phyloP scores from a whole-genome alignment of 2,888 invertebrate genomes.

The Operophtera brumata region DNA sequence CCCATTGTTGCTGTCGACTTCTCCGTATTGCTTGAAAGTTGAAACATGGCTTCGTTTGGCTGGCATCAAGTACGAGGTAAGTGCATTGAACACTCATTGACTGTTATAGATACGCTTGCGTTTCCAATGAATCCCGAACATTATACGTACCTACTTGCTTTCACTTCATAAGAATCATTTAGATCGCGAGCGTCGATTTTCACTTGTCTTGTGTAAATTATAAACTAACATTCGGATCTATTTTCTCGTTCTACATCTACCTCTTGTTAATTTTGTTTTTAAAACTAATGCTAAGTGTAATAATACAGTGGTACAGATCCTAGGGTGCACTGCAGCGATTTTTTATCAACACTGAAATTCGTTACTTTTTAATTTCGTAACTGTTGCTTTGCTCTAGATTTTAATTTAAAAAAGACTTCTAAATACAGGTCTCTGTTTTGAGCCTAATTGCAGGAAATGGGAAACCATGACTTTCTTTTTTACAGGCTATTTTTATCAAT shows the following conservation, averaged over 20 bases:
- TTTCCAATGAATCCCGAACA: constrained; percentile 10
- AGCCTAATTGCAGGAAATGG: too few relatives aligned
- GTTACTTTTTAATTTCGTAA: not conserved
- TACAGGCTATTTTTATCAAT: too few relatives aligned
- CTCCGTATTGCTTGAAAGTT: constrained; percentile 96
- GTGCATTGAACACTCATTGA: constrained; percentile 38
- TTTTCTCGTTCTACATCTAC: too few relatives aligned
- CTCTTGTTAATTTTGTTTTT: too few relatives aligned
- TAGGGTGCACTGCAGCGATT: not conserved
- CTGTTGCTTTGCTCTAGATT: not conserved
- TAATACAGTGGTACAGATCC: not conserved
- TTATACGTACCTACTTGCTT: not conserved
- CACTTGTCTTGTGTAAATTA: not conserved
- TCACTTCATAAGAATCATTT: not conserved
- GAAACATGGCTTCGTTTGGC: constrained; percentile 97
- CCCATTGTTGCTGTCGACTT: constrained; percentile 92
- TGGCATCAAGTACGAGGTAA: constrained; percentile 96
- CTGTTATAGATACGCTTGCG: constrained; percentile 11
- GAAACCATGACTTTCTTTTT: too few relatives aligned
- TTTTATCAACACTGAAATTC: not conserved
- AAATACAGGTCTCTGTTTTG: too few relatives aligned
- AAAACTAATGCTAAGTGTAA: too few relatives aligned
- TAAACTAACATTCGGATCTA: not conserved
- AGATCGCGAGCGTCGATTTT: not conserved
- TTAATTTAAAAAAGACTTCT: too few relatives aligned